Evolutionary conservation across 2,888 invertebrate genomes (phyloP).

Genomic region (Trachelus troglodyta): DNA sequence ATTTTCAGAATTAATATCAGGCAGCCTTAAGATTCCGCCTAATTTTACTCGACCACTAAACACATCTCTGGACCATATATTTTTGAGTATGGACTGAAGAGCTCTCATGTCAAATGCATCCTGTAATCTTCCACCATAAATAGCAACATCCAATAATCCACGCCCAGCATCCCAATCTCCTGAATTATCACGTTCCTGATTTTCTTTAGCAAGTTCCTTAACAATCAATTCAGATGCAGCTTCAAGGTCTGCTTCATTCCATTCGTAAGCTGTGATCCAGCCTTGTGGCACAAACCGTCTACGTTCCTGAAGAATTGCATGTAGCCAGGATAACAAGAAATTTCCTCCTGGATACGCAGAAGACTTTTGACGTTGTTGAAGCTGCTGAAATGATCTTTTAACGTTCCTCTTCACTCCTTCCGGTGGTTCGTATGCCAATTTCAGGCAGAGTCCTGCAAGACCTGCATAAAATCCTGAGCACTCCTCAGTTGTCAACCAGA

Average conservation of each 20-base stretch:
- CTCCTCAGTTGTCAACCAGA: constrained; percentile 62
- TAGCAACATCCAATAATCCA: constrained; percentile 81
- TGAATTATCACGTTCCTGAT: constrained; percentile 50
- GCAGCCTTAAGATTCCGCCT: constrained; percentile 50
- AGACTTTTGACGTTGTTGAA: constrained; percentile 44
- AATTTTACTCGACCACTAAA: constrained; percentile 73
- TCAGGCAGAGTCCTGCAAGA: constrained; percentile 57
- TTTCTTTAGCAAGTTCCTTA: constrained; percentile 53
- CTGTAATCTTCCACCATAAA: constrained; percentile 89
- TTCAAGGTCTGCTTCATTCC: constrained; percentile 83
- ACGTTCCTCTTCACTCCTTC: constrained; percentile 63
- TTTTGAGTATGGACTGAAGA: constrained; percentile 75
- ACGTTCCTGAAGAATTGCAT: constrained; percentile 91
- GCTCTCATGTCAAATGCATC: constrained; percentile 79
- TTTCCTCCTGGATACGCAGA: constrained; percentile 67
- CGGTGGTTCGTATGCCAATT: constrained; percentile 62
- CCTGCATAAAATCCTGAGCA: constrained; percentile 59
- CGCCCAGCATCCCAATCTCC: constrained; percentile 80
- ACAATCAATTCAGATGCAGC: constrained; percentile 77
- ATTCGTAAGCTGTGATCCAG: constrained; percentile 91
- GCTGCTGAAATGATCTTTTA: constrained; percentile 54
- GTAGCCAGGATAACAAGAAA: constrained; percentile 86
- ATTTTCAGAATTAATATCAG: constrained; percentile 69
- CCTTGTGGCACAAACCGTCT: constrained; percentile 73
- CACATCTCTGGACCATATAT: constrained; percentile 64